Conservation (phyloP, 2,797 vertebrate genomes). For the Sebastes wilsoni region DNA sequence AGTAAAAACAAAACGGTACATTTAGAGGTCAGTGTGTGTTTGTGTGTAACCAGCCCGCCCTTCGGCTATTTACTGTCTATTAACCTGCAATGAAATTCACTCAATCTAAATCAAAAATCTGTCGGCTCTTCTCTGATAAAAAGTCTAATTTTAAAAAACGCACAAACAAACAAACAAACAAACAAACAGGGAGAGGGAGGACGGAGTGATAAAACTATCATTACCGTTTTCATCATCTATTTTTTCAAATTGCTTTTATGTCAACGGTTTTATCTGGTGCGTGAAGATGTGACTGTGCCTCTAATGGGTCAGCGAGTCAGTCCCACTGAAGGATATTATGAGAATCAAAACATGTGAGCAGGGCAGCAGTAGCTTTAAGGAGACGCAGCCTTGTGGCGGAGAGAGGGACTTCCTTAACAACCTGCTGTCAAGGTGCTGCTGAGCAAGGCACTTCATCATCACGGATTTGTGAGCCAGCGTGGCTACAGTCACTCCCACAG, state of each 20-base stretch:
- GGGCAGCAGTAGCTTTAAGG: background rate
- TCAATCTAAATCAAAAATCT: conserved; percentile 79
- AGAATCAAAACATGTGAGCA: conserved; percentile 4
- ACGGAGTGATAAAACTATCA: conserved; percentile 61
- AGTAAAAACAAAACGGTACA: conserved; percentile 16
- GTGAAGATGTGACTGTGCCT: conserved; percentile 29
- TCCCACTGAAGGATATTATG: background rate
- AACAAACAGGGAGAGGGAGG: conserved; percentile 32
- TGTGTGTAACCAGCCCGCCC: conserved; percentile 29
- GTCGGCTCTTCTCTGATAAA: conserved; percentile 52
- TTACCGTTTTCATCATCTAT: conserved; percentile 45
- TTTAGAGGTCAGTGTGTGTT: conserved; percentile 58
- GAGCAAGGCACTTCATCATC: conserved; percentile 16
- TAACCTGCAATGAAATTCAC: conserved; percentile 57
- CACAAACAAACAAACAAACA: conserved; percentile 43
- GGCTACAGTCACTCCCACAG: background rate
- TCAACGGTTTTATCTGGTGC: conserved; percentile 44
- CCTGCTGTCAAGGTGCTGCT: conserved; percentile 12
- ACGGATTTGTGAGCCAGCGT: background rate
- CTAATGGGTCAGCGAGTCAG: conserved; percentile 35
- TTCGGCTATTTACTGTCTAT: conserved; percentile 69
- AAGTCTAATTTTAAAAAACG: conserved; percentile 51
- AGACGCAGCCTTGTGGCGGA: background rate
- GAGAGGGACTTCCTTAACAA: conserved; percentile 3
- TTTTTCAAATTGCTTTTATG: conserved; percentile 62